These are phyloP conservation scores for Mactra quadrangularis DNA, from an alignment of 1,140 invertebrate species.

Conservation along the genomic window DNA sequence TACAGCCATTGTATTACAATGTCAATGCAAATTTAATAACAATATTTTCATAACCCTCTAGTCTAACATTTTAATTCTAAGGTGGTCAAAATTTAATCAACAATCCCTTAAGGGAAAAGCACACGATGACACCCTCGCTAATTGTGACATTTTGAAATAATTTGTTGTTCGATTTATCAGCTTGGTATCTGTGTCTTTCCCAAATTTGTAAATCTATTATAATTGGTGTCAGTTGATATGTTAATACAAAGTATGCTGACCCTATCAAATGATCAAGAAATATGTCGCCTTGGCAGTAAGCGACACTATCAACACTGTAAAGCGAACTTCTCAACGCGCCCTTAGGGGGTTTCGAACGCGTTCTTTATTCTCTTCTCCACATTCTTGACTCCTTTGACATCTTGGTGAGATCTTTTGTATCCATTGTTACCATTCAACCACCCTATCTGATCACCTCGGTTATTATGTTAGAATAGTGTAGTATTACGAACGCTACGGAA, in stretches of 20 bases:
- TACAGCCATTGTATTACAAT: neutral
- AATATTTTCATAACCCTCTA: constrained; percentile 32
- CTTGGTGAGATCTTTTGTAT: too few relatives aligned
- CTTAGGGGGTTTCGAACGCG: too few relatives aligned
- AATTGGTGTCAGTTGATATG: constrained; percentile 10
- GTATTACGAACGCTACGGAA: too few relatives aligned
- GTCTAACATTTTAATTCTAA: neutral
- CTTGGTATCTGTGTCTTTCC: neutral
- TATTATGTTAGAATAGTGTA: too few relatives aligned
- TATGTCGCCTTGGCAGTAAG: neutral
- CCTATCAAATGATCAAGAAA: constrained; percentile 9
- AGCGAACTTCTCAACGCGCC: neutral
- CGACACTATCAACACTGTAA: constrained; percentile 12
- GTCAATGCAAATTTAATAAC: constrained; percentile 31
- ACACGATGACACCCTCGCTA: neutral
- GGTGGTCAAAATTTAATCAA: neutral
- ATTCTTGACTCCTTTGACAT: too few relatives aligned
- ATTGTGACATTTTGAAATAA: neutral
- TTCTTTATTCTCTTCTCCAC: too few relatives aligned
- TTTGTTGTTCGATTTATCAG: constrained; percentile 28
- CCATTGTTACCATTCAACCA: too few relatives aligned
- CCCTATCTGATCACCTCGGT: too few relatives aligned
- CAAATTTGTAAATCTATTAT: constrained; percentile 41
- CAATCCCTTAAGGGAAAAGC: neutral
- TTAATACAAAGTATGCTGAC: constrained; percentile 1